Percentiles rank a stretch among this genome's conserved stretches.
These are phyloP conservation scores for Sminthurinus aureus DNA, from an alignment of 2,888 invertebrate species.

Conservation along the genomic window DNA sequence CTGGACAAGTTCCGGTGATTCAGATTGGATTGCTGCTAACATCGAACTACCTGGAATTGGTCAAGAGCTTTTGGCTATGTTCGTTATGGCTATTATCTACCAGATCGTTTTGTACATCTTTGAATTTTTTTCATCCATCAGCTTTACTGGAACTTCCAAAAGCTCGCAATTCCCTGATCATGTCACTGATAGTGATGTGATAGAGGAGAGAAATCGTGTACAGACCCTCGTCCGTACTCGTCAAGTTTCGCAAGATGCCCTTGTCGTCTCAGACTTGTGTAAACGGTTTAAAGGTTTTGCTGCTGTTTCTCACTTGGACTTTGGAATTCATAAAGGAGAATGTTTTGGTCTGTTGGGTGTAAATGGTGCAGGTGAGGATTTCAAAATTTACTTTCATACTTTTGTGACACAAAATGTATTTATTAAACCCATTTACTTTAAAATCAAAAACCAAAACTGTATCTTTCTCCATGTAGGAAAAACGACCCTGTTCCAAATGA, in stretches of 20 bases:
- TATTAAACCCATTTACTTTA: too few relatives aligned
- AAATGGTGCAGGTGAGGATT: conserved; percentile 66
- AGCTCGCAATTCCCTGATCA: conserved; percentile 27
- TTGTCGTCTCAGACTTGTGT: conserved; percentile 51
- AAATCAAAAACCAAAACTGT: too few relatives aligned
- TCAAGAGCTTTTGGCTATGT: conserved; percentile 52
- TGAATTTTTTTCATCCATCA: conserved; percentile 40
- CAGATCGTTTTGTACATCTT: conserved; percentile 46
- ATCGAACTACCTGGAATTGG: conserved; percentile 53
- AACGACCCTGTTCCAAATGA: conserved; percentile 65
- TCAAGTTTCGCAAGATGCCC: conserved; percentile 47
- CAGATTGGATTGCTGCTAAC: conserved; percentile 48
- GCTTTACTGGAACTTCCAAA: background rate
- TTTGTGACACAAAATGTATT: too few relatives aligned
- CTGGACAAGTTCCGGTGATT: conserved; percentile 52
- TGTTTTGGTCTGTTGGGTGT: conserved; percentile 66
- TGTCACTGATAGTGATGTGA: conserved; percentile 47
- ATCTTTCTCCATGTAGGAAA: too few relatives aligned
- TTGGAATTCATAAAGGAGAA: conserved; percentile 69
- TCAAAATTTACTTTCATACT: conserved; percentile 62
- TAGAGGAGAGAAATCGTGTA: conserved; percentile 45
- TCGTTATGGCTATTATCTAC: conserved; percentile 50
- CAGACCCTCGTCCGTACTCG: conserved; percentile 34
- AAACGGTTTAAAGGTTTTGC: conserved; percentile 62
- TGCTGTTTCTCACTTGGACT: conserved; percentile 73